A percentile compares a stretch with the other conserved stretches of the same genome.
Conservation (phyloP, 2,113 vertebrate species). For the Anolis sagrei region DNA sequence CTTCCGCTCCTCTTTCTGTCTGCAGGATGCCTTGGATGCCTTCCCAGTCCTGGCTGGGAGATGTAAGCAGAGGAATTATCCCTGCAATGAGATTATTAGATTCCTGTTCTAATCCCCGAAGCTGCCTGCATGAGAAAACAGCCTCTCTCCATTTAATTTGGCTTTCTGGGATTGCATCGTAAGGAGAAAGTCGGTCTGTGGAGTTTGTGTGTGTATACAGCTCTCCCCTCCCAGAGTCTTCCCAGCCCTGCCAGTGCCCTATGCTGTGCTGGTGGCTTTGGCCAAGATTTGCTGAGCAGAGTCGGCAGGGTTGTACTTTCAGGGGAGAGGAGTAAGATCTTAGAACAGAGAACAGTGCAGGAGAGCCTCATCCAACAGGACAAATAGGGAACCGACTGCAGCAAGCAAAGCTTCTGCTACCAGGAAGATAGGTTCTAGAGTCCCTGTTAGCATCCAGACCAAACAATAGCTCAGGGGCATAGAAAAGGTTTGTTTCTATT, state of each 20-base stretch:
- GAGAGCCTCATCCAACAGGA: too few species aligned
- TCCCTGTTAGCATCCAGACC: too few species aligned
- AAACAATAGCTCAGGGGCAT: too few species aligned
- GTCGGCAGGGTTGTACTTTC: background rate
- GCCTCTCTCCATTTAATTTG: background rate
- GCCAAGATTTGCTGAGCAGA: background rate
- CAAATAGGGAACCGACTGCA: background rate
- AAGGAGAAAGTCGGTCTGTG: constrained; percentile 31
- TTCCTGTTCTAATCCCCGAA: constrained; percentile 63
- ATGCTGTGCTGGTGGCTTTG: too few species aligned
- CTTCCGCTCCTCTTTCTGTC: background rate
- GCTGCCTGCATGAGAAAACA: constrained; percentile 46
- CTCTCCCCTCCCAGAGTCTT: too few species aligned
- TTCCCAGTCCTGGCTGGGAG: constrained; percentile 11
- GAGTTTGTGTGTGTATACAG: background rate
- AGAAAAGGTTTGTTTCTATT: too few species aligned
- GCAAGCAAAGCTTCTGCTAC: too few species aligned
- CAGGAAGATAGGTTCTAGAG: too few species aligned
- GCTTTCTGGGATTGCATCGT: constrained; percentile 20
- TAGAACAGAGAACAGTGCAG: background rate
- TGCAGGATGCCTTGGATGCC: constrained; percentile 22
- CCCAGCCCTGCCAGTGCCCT: too few species aligned
- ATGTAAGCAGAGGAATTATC: constrained; percentile 65
- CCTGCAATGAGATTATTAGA: constrained; percentile 73
- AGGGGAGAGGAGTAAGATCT: background rate